These are phyloP conservation scores for Sebastes matsubarae DNA, from an alignment of 2,797 vertebrate genomes.

Conservation along the genomic window DNA sequence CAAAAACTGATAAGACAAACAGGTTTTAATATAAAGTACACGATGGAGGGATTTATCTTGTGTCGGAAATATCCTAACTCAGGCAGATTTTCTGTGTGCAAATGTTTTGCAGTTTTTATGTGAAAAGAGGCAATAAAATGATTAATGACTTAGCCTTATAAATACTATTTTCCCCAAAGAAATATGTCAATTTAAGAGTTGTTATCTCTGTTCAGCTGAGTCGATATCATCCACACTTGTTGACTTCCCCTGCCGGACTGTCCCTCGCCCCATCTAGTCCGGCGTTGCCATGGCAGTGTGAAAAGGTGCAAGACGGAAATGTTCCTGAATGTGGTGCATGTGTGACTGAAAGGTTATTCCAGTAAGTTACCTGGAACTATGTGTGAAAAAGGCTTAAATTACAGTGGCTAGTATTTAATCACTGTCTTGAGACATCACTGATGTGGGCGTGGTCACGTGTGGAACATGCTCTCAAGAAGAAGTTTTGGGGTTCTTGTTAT, in stretches of 20 bases:
- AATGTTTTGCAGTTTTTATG: background rate
- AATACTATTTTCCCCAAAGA: background rate
- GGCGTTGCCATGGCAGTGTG: no score
- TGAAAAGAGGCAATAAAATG: background rate
- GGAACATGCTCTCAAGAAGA: no score
- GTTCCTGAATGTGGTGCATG: no score
- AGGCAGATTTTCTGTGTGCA: background rate
- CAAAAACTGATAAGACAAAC: background rate
- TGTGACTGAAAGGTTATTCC: no score
- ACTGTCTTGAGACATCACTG: no score
- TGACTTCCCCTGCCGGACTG: no score
- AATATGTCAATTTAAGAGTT: background rate
- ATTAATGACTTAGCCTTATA: background rate
- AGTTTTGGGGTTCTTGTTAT: background rate
- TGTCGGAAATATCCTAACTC: background rate
- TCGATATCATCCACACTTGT: background rate
- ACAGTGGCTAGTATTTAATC: no score
- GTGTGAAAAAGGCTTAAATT: no score
- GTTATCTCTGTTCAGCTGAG: background rate
- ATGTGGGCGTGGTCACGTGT: no score
- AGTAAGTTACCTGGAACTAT: no score
- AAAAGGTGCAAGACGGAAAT: no score
- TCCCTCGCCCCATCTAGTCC: no score
- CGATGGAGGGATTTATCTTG: background rate
- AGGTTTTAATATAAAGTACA: background rate